Base-by-base conservation (phyloP, 2,888 invertebrate species). In the Coelopa pilipes region DNA sequence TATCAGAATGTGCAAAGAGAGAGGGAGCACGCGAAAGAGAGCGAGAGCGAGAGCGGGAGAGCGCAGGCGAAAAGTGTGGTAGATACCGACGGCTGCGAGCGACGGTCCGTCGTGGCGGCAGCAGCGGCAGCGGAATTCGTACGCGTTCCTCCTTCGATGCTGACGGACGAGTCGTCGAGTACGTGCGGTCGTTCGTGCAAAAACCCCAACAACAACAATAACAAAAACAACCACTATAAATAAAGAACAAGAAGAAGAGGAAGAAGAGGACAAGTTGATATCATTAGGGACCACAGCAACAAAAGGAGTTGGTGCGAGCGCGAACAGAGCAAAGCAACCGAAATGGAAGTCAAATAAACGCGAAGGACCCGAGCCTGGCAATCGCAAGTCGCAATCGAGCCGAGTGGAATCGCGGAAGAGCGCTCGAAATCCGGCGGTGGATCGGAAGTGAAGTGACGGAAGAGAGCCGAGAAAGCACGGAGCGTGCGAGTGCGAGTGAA, bases 121-220 rank as follows among this genome's bases (percentile, higher is more conserved):
- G 46, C 62, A 12, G 46, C 34, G 53, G 63, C 63, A 71, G 62
- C 24, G 70, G 70, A 71, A 71, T 71, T 71, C 62, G 70, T 71
- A 71, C 63, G 70, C 70, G 70, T 71, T 71, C 50, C 70, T 71
- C 63, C 45, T 63, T 71, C 63, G 53, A 63, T 53, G 63, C 50
- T 21, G 70, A 71, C 70, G 70, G 63, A 63, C 50, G 70, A 71
- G 21, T 46, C 69, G 69, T 17, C 10, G 9, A 63, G n/a, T 34
- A 53, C 50, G 63, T 68, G 69, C 45, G 46, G 9, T 69, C 21
- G 59, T 45, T 19, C 59, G 69, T 59, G n/a, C 3, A 53, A 70
- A 59, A 55, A 57, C 13, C 21, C 50, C 21, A n/a, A 24, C 0
- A 3, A 68, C 12, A 69, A 15, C 19, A 69, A 57, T n/a, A 69